Evolutionary conservation across 1,140 invertebrate genomes (phyloP).

Genomic region (Euura lappo): DNA sequence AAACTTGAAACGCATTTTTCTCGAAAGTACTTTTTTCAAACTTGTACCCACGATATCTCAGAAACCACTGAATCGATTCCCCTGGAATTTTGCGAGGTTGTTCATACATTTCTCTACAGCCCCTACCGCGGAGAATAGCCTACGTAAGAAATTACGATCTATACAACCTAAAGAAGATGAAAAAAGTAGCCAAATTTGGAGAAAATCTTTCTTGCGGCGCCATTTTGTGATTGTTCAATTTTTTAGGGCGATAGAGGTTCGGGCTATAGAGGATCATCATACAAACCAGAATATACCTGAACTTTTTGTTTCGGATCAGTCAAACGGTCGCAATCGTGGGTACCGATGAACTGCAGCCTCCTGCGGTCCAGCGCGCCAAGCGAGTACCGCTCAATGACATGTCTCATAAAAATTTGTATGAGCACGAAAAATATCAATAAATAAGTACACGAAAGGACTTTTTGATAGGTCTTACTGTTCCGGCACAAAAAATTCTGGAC

Average conservation of each 20-base stretch:
- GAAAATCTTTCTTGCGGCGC: not conserved
- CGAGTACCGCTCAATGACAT: not conserved
- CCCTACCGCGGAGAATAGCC: slow-evolving; percentile 3
- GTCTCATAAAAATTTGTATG: not conserved
- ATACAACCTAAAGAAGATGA: not conserved
- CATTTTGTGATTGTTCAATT: slow-evolving; percentile 10
- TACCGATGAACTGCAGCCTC: not conserved
- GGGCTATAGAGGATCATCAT: slow-evolving; percentile 4
- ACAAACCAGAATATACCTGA: not conserved
- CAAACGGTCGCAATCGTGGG: not conserved
- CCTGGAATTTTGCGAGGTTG: not conserved
- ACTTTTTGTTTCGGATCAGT: slow-evolving; percentile 6
- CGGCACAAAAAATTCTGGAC: not conserved
- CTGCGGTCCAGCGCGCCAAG: slow-evolving; percentile 1
- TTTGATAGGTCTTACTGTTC: not conserved
- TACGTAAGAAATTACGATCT: slow-evolving; percentile 3
- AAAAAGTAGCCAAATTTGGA: slow-evolving; percentile 6
- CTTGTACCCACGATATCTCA: not conserved
- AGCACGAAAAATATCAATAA: too few relatives aligned
- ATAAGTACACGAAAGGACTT: slow-evolving; percentile 1
- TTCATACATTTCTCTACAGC: not conserved
- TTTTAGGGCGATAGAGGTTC: not conserved
- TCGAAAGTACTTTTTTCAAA: not conserved
- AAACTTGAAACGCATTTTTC: slow-evolving; percentile 2
- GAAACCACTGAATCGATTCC: not conserved